Base-by-base conservation (phyloP, 2,113 vertebrate species). In the Manacus vitellinus region DNA sequence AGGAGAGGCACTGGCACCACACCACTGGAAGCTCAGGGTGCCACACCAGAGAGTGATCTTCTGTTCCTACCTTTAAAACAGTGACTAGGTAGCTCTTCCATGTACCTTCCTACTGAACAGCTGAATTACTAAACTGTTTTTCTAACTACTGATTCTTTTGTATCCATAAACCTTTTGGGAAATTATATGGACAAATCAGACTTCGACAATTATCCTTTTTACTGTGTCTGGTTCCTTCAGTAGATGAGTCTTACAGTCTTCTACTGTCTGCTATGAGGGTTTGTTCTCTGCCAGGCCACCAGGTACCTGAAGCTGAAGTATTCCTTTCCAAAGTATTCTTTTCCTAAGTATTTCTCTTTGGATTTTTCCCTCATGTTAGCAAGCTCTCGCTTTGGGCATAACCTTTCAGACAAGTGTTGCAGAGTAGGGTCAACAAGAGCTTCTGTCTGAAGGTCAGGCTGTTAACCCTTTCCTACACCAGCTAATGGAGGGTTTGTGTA, bases 341-440 rank as follows among this genome's bases (percentile, higher is more conserved):
- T 92, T 44, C 33, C n/a, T 18, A 46, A 67, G 59, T 43, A 37
- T 74, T 92, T 86, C 23, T 54, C 56, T 78, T 72, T 33, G 46
- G 22, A 56, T 89, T 91, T 93, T 86, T 22, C 51, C 27, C 63
- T 86, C 27, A 31, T 79, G 31, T 41, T 61, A 73, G 41, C n/a
- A 58, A 84, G 76, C 61, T 86, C n/a, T 95, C 70, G 28, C 70
- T 95, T 75, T 87, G 52, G 83, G 73, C 70, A 95, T 61, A 95
- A 94, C 66, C 79, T 79, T 95, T 94, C 39, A 77, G 80, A 39
- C 35, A 89, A 86, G 80, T 85, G 61, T 75, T 95, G 44, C 65
- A 85, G 84, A 85, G 39, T 35, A 92, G 91, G 89, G 77, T 95
- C 91, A 96, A 91, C 70, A 91, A 54, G 80, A 92, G 77, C 73